phyloP scores from a whole-genome alignment of 2,888 invertebrate genomes.

The Agrilus biguttatus region DNA sequence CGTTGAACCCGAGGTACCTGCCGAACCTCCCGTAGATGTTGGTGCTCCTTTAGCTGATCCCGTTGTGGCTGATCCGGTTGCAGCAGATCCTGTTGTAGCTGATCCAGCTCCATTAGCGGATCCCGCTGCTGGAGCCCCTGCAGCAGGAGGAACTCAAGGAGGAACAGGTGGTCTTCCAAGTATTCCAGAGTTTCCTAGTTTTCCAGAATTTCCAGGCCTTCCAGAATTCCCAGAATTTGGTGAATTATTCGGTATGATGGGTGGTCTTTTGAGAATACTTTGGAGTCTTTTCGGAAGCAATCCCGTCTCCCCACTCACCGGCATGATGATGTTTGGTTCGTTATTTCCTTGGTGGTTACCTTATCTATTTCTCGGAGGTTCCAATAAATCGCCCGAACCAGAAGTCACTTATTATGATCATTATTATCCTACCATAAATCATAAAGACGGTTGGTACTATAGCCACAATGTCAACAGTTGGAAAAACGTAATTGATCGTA shows the following conservation, averaged over 20 bases:
- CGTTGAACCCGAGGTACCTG: constrained; percentile 22
- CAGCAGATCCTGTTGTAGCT: constrained; percentile 7
- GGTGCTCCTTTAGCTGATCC: constrained; percentile 14
- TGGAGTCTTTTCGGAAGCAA: constrained; percentile 17
- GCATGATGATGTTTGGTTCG: constrained; percentile 45
- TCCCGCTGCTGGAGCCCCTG: constrained; percentile 10
- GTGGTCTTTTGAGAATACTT: constrained; percentile 14
- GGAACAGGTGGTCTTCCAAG: constrained; percentile 12
- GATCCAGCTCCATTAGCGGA: constrained; percentile 4
- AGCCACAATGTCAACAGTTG: constrained; percentile 41
- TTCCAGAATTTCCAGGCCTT: constrained; percentile 13
- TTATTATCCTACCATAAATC: constrained; percentile 28
- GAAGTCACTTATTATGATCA: constrained; percentile 23
- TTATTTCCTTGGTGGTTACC: constrained; percentile 52
- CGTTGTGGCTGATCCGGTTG: constrained; percentile 11
- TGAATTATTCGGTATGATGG: constrained; percentile 16
- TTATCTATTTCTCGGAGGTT: constrained; percentile 25
- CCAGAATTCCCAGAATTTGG: constrained; percentile 22
- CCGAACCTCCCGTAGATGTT: constrained; percentile 27
- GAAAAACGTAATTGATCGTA: constrained; percentile 28
- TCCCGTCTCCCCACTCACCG: constrained; percentile 42
- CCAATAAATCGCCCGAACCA: constrained; percentile 10
- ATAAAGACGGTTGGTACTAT: constrained; percentile 42
- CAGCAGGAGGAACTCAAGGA: constrained; percentile 12
- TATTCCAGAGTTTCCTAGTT: constrained; percentile 16